These are phyloP conservation scores for Tinea pellionella DNA, from an alignment of 2,888 invertebrate genomes.

Conservation along the genomic window DNA sequence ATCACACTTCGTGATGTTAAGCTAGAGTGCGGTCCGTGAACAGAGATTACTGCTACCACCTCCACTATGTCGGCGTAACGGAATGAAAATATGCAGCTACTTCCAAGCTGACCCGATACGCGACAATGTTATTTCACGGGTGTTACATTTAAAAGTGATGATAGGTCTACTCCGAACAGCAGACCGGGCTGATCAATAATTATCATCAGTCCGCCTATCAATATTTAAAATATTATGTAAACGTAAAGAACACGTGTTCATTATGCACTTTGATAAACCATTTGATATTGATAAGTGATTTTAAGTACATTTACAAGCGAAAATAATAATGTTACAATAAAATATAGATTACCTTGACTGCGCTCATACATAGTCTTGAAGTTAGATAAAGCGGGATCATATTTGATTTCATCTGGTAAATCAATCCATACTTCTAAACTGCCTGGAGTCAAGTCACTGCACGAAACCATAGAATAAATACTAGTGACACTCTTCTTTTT, in stretches of 20 bases:
- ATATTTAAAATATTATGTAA: too few relatives aligned
- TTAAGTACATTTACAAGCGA: background rate
- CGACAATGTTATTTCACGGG: too few relatives aligned
- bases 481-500: conserved; percentile 24
- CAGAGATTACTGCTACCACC: too few relatives aligned
- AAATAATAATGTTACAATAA: background rate
- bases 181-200: too few relatives aligned
- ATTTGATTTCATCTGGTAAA: conserved; percentile 73
- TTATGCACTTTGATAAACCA: background rate
- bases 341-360: conserved; percentile 37
- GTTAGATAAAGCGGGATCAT: conserved; percentile 73
- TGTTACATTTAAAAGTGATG: too few relatives aligned
- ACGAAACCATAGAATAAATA: conserved; percentile 57
- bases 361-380: conserved; percentile 70
- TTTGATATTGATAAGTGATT: background rate
- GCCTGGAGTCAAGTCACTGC: conserved; percentile 70
- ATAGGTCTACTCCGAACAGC: too few relatives aligned
- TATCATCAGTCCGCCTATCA: too few relatives aligned
- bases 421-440: conserved; percentile 74
- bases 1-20: too few relatives aligned
- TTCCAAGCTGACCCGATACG: too few relatives aligned
- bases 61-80: too few relatives aligned
- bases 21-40: too few relatives aligned
- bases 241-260: background rate
- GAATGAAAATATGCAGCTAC: too few relatives aligned